Evolutionary conservation across 2,113 vertebrate species (phyloP).

Genomic region (Capreolus pygargus): DNA sequence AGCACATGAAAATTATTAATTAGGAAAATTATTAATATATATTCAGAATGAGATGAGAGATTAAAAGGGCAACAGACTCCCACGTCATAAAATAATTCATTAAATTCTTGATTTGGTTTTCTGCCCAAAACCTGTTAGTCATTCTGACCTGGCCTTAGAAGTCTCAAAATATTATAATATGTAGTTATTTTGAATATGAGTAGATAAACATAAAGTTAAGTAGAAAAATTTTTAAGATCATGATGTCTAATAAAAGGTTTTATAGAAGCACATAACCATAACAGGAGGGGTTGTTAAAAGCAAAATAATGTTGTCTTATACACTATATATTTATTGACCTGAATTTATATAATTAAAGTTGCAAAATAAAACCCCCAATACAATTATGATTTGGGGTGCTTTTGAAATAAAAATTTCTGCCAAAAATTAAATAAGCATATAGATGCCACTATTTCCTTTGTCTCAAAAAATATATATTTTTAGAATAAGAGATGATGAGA

Average conservation of each 20-base stretch:
- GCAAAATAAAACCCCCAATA: not conserved
- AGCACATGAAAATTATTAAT: not conserved
- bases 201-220: not conserved
- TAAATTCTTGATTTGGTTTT: not conserved
- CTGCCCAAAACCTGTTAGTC: not conserved
- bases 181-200: not conserved
- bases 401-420: conserved; percentile 14
- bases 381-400: not conserved
- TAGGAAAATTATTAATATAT: not conserved
- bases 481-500: not conserved
- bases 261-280: not conserved
- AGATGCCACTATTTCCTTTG: not conserved
- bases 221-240: not conserved
- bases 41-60: not conserved
- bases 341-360: not conserved
- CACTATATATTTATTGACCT: not conserved
- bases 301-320: not conserved
- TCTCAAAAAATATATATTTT: not conserved
- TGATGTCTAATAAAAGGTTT: not conserved
- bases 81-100: not conserved
- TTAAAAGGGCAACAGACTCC: not conserved
- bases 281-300: not conserved
- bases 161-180: not conserved
- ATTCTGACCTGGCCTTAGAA: not conserved
- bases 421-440: not conserved